phyloP scores from a whole-genome alignment of 2,113 vertebrate genomes.

The Nerophis ophidion region DNA sequence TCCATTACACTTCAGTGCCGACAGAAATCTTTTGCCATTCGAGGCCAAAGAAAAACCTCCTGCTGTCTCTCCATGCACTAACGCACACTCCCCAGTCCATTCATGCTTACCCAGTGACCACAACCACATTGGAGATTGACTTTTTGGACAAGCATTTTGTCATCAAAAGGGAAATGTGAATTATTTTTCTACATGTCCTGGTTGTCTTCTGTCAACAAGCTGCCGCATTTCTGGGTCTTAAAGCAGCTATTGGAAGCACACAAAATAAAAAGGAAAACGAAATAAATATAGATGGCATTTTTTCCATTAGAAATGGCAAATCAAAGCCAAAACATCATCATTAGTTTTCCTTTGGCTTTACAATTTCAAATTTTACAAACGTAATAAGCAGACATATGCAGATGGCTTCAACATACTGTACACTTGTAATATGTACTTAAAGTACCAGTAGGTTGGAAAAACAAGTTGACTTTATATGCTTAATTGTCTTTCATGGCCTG shows the following conservation, averaged over 20 bases:
- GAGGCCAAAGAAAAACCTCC: constrained; percentile 35
- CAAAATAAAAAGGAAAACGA: constrained; percentile 3
- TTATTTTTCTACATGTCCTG: constrained; percentile 22
- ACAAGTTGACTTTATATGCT: too few species aligned
- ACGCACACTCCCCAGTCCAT: constrained; percentile 27
- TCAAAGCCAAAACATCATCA: neutral
- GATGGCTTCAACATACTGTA: constrained; percentile 3
- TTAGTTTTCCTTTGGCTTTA: too few species aligned
- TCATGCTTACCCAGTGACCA: constrained; percentile 7
- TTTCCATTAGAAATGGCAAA: neutral
- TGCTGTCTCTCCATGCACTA: constrained; percentile 39
- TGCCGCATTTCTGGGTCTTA: constrained; percentile 14
- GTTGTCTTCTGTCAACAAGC: constrained; percentile 8
- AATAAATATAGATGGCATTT: constrained; percentile 2
- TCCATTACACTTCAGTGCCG: constrained; percentile 61
- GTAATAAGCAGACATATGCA: neutral
- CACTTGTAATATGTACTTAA: neutral
- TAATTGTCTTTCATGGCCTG: too few species aligned
- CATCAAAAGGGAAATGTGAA: constrained; percentile 24
- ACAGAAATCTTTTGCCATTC: constrained; percentile 49
- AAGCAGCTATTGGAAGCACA: neutral
- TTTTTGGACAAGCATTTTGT: constrained; percentile 4
- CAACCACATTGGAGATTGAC: too few species aligned
- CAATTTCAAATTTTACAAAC: neutral
- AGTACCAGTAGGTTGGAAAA: too few species aligned